These are phyloP conservation scores for Streblospio benedicti DNA, from an alignment of 1,140 invertebrate species.

Conservation along the genomic window DNA sequence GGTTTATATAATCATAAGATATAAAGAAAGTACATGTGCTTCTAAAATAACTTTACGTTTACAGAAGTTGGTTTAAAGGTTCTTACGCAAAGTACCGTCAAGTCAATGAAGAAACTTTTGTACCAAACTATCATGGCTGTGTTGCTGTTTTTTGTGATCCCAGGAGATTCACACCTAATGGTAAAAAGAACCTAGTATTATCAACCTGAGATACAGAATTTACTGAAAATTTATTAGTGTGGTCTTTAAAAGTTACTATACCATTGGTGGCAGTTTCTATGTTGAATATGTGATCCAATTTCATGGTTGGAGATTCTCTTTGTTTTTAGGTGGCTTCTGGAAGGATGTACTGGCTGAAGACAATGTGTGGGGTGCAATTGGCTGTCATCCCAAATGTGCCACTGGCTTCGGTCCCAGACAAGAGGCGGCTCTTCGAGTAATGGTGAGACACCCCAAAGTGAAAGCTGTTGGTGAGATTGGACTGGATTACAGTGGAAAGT, in stretches of 20 bases:
- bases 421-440: constrained; percentile 31
- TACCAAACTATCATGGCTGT: constrained; percentile 43
- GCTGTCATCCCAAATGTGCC: constrained; percentile 51
- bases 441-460: constrained; percentile 38
- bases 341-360: constrained; percentile 34
- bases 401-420: constrained; percentile 31
- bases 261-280: no score
- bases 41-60: no score
- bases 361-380: constrained; percentile 48
- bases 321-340: no score
- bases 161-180: constrained; percentile 26
- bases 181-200: no score
- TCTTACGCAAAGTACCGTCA: constrained; percentile 28
- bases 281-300: no score
- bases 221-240: no score
- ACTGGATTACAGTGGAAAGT: constrained; percentile 48
- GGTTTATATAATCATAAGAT: no score
- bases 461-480: constrained; percentile 50
- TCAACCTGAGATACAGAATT: no score
- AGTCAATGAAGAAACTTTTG: constrained; percentile 31
- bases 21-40: no score
- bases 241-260: no score
- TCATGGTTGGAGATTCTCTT: no score
- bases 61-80: constrained; percentile 21
- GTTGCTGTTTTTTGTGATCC: constrained; percentile 49